Percentiles rank a stretch among this genome's conserved stretches.
phyloP scores from a whole-genome alignment of 2,888 invertebrate genomes.

The Lissonota sp. region DNA sequence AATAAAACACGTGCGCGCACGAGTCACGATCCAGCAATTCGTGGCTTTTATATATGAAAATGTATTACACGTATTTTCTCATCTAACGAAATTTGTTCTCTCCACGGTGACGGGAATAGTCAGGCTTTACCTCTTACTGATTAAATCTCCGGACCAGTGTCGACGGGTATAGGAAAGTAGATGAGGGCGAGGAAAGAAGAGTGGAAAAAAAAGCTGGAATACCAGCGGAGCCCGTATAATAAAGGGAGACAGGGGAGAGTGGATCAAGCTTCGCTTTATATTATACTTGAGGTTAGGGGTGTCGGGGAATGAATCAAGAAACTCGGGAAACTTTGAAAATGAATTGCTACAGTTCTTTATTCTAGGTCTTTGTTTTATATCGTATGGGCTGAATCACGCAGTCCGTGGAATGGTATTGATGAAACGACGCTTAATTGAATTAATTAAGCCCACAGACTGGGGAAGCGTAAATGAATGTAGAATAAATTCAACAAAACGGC shows the following conservation, averaged over 20 bases:
- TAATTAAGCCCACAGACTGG: too few species aligned
- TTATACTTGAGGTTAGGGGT: too few species aligned
- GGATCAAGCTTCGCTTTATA: background rate
- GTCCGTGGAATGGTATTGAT: too few species aligned
- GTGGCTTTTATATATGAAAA: background rate
- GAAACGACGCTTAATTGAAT: too few species aligned
- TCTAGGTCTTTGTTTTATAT: too few species aligned
- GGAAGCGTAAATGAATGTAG: too few species aligned
- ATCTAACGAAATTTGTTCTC: background rate
- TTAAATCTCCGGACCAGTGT: slow-evolving; percentile 27
- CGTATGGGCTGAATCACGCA: too few species aligned
- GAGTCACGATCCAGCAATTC: background rate
- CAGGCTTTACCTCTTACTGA: slow-evolving; percentile 5
- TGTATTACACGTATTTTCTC: slow-evolving; percentile 6
- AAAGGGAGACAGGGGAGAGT: background rate
- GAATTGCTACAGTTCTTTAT: too few species aligned
- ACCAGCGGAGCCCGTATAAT: background rate
- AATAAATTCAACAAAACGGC: too few species aligned
- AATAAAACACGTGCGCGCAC: background rate
- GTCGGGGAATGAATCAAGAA: too few species aligned
- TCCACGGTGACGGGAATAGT: background rate
- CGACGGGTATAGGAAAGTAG: background rate
- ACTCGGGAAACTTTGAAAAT: too few species aligned
- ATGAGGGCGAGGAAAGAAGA: background rate
- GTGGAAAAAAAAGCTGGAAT: background rate